Evolutionary conservation across 2,888 invertebrate genomes (phyloP).

Genomic region (Coronaproctus castanopsis): DNA sequence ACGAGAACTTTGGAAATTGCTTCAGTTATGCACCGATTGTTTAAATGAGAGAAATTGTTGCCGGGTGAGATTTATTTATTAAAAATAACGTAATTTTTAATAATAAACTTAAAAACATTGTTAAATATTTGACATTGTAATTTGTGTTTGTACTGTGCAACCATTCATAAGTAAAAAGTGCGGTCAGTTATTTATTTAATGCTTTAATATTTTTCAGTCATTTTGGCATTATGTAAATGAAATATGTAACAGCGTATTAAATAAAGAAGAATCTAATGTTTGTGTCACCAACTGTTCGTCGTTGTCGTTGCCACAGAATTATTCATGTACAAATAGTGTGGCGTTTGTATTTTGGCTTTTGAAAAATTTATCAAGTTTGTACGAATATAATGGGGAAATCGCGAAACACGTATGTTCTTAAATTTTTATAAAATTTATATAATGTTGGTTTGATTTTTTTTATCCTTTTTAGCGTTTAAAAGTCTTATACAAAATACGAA

Average conservation of each 20-base stretch:
- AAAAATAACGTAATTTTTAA: too few species aligned
- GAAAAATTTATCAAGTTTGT: constrained; percentile 21
- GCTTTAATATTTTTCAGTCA: too few species aligned
- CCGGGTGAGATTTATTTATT: neutral
- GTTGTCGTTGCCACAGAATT: neutral
- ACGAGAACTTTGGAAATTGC: constrained; percentile 36
- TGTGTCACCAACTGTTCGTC: neutral
- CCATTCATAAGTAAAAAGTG: too few species aligned
- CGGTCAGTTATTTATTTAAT: too few species aligned
- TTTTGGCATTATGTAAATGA: neutral
- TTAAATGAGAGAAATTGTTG: constrained; percentile 19
- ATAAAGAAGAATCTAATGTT: neutral
- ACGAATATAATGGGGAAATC: too few species aligned
- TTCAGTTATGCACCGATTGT: constrained; percentile 29
- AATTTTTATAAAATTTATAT: constrained; percentile 5
- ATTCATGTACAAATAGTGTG: constrained; percentile 1
- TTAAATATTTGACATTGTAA: too few species aligned
- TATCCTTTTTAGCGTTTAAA: neutral
- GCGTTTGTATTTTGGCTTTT: constrained; percentile 8
- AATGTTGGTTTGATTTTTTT: neutral
- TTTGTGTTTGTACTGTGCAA: too few species aligned
- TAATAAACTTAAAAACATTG: too few species aligned
- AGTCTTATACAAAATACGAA: too few species aligned
- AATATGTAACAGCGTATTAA: neutral
- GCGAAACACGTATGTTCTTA: too few species aligned